Evolutionary conservation across 2,888 invertebrate species (phyloP), one percentile per base, ranked within the genome.

Genomic region (Fabriciana adippe): DNA sequence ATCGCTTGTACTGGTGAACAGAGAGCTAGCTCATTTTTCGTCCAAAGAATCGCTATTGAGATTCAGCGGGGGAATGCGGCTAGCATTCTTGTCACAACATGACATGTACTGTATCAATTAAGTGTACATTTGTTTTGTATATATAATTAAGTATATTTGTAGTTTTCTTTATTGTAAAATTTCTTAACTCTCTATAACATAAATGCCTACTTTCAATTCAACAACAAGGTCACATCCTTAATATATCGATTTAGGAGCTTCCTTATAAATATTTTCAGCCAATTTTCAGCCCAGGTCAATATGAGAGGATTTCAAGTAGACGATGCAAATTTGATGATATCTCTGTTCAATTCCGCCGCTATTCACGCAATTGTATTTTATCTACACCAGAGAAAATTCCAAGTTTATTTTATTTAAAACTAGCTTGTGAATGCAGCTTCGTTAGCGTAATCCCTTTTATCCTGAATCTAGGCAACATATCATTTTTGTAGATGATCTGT

Each of bases 231-330:
- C 26, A 26, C 26, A 26, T 5, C 5, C 26, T 26, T 26, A 26
- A 26, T 41, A 41, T 41, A 8, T 41, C 11, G 31, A 31, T 50
- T 18, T 48, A 31, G 18, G 3, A 48, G 47, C 47, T 48, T 8
- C 47, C 26, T 60, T 60, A 50, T n/a, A 60, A 50, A 60, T 60
- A 60, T 50, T 50, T 55, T 50, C 48, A 50, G 41, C 50, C 59
- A 60, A 60, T 60, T 60, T 60, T 15, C 59, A 15, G 21, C 47
- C n/a, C 60, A 16, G 60, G 60, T 60, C 60, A 60, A 60, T 60
- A 60, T 50, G 48, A 50, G 60, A 31, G 16, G 50, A 26, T 21
- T 60, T 60, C 60, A 50, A 60, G 60, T n/a, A 50, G 50, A 31
- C 60, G 50, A 60, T 60, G 60, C 60, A 60, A 50, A 48, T 60